Conservation (phyloP, 2,797 vertebrate genomes). For the Gambelia wislizenii region DNA sequence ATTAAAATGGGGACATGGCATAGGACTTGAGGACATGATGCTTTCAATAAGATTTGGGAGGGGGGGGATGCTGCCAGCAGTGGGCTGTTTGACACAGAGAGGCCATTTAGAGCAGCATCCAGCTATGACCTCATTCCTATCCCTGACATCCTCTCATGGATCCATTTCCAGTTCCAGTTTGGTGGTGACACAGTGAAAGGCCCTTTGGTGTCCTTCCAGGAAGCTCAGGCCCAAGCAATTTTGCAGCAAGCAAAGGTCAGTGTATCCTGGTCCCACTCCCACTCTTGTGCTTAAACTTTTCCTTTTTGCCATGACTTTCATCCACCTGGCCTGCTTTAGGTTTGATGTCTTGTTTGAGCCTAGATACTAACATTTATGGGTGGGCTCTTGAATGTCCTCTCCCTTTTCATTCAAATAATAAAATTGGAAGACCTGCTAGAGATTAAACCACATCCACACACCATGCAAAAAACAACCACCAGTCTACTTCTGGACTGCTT, state of each 20-base stretch:
- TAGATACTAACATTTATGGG: not conserved
- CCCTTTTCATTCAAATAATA: not conserved
- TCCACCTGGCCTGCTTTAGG: not conserved
- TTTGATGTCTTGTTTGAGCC: not conserved
- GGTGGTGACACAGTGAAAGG: conserved; percentile 87
- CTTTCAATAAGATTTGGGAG: not conserved
- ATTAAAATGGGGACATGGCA: not conserved
- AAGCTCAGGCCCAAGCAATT: conserved; percentile 92
- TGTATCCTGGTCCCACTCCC: not conserved
- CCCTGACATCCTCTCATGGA: not conserved
- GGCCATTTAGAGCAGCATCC: not conserved
- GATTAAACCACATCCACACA: not conserved
- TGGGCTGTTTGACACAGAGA: not conserved
- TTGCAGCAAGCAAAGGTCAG: conserved; percentile 90
- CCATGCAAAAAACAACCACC: not conserved
- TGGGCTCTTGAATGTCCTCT: fast-evolving
- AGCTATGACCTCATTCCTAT: not conserved
- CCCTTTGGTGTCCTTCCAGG: conserved; percentile 88
- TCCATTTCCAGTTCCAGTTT: conserved; percentile 85
- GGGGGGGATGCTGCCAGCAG: too few species aligned
- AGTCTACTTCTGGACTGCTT: not conserved
- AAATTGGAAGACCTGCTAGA: not conserved
- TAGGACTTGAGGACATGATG: not conserved
- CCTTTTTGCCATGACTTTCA: not conserved
- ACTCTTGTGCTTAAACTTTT: not conserved